Evolutionary conservation across 2,888 invertebrate genomes (phyloP).

Genomic region (Seira ritae): DNA sequence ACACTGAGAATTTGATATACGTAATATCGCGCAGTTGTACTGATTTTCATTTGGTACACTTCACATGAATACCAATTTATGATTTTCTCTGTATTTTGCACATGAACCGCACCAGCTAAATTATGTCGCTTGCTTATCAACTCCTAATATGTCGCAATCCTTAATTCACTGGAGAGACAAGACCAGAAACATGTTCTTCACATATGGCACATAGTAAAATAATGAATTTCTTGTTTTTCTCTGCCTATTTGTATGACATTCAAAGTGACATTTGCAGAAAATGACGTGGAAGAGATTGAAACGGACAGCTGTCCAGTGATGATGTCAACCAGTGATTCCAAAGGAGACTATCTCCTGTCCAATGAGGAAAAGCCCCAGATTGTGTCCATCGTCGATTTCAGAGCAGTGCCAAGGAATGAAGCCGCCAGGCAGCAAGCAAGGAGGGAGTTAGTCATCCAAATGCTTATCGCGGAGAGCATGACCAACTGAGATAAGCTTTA

Average conservation of each 20-base stretch:
- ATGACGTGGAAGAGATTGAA: conserved; percentile 48
- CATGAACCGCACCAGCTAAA: neutral
- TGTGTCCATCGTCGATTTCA: conserved; percentile 64
- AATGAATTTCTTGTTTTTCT: neutral
- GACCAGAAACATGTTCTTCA: no score
- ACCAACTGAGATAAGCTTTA: conserved; percentile 70
- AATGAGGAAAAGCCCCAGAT: conserved; percentile 67
- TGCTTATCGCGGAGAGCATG: conserved; percentile 69
- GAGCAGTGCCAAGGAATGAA: conserved; percentile 62
- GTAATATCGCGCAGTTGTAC: no score
- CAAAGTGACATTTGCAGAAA: conserved; percentile 63
- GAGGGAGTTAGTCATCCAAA: conserved; percentile 67
- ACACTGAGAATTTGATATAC: neutral
- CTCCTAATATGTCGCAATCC: no score
- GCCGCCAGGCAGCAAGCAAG: conserved; percentile 59
- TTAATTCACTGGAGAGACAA: no score
- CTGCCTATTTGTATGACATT: conserved; percentile 45
- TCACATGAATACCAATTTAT: no score
- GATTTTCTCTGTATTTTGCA: neutral
- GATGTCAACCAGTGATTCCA: conserved; percentile 41
- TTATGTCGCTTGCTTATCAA: neutral
- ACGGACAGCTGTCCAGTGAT: conserved; percentile 48
- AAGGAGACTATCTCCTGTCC: conserved; percentile 52
- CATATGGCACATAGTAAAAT: neutral
- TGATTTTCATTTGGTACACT: no score